These are phyloP conservation scores for Anas platyrhynchos DNA, from an alignment of 2,113 vertebrate genomes.

Conservation along the genomic window DNA sequence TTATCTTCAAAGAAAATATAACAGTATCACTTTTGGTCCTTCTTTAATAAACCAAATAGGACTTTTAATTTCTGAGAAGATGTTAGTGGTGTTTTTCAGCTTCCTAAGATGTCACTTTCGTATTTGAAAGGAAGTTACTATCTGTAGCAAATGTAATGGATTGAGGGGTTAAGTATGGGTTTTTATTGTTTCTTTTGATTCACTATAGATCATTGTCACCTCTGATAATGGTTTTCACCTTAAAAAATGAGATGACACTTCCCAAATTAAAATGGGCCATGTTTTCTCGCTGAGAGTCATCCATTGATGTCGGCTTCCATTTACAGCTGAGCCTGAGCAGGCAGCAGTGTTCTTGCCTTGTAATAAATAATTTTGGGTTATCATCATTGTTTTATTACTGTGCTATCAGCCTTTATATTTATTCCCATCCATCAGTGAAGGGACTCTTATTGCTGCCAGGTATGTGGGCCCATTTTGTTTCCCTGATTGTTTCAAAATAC, in stretches of 20 bases:
- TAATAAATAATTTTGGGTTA: conserved; percentile 69
- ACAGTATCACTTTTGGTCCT: not conserved
- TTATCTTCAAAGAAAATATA: not conserved
- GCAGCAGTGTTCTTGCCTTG: conserved; percentile 36
- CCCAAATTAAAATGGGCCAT: conserved; percentile 70
- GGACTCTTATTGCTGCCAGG: conserved; percentile 43
- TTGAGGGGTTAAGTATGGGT: conserved; percentile 36
- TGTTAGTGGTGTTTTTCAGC: not conserved
- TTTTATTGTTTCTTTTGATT: conserved; percentile 67
- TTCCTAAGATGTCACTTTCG: not conserved
- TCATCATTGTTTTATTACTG: conserved; percentile 63
- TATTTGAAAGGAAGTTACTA: not conserved
- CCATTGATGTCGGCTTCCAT: conserved; percentile 68
- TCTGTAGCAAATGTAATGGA: not conserved
- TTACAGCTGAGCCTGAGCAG: conserved; percentile 41
- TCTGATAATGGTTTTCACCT: conserved; percentile 65
- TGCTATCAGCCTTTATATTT: conserved; percentile 66
- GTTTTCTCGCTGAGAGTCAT: conserved; percentile 59
- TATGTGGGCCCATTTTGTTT: conserved; percentile 25
- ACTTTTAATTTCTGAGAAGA: not conserved
- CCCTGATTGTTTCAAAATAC: conserved; percentile 30
- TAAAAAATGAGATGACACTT: conserved; percentile 66
- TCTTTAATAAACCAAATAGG: conserved; percentile 5
- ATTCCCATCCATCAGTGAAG: conserved; percentile 69
- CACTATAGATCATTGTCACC: conserved; percentile 56